Evolutionary conservation across 1,140 invertebrate genomes (phyloP).

Genomic region (Pemphigus obesinymphae): DNA sequence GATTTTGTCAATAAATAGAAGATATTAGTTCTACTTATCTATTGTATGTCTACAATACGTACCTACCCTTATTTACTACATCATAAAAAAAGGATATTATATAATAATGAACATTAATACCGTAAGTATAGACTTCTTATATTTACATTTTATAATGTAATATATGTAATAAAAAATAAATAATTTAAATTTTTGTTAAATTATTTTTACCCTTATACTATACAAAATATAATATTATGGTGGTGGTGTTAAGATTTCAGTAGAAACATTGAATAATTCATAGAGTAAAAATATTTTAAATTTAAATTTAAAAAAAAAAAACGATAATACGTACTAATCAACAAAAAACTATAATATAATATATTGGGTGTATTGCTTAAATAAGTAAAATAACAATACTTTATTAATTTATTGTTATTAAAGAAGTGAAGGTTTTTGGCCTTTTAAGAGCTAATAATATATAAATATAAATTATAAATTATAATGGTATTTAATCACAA

Average conservation of each 20-base stretch:
- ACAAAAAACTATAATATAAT: background rate
- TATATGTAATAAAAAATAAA: slow-evolving; percentile 29
- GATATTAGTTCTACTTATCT: too few species aligned
- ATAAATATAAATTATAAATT: background rate
- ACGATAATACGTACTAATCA: background rate
- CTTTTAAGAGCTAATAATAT: background rate
- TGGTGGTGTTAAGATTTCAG: slow-evolving; percentile 12
- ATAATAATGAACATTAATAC: background rate
- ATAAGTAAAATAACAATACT: background rate
- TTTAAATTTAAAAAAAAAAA: background rate
- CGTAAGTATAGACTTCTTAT: slow-evolving; percentile 1
- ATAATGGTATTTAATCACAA: background rate
- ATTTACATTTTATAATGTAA: slow-evolving; percentile 29
- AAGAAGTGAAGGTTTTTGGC: background rate
- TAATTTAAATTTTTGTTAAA: slow-evolving; percentile 2
- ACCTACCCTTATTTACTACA: background rate
- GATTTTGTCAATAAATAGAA: too few species aligned
- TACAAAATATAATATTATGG: slow-evolving; percentile 26
- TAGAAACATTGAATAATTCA: slow-evolving; percentile 19
- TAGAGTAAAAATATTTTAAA: slow-evolving; percentile 9
- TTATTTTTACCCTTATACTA: slow-evolving; percentile 31
- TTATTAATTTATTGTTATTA: background rate
- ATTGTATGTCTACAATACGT: too few species aligned
- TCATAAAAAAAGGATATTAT: slow-evolving; percentile 6
- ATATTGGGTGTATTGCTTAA: background rate